Evolutionary conservation across 2,113 vertebrate species (phyloP).

Genomic region (Poeciliopsis turrubarensis): DNA sequence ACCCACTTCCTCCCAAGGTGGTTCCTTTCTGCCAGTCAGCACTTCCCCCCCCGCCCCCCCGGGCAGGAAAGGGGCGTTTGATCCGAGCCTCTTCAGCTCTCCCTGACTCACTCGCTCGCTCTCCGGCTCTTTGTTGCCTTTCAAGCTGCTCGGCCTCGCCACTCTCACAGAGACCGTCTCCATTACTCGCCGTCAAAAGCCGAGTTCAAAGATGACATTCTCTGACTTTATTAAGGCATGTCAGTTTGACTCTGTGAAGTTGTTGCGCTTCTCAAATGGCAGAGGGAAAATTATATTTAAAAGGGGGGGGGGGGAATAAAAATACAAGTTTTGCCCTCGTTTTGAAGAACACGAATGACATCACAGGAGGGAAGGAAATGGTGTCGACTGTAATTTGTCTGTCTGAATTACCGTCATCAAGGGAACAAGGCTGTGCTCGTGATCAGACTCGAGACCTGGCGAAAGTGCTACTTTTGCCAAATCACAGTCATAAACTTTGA

Average conservation of each 20-base stretch:
- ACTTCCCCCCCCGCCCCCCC: slow-evolving; percentile 31
- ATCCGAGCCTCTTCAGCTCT: slow-evolving; percentile 47
- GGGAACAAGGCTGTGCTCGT: slow-evolving; percentile 24
- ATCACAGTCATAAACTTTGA: not conserved
- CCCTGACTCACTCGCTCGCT: slow-evolving; percentile 22
- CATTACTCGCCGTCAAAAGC: slow-evolving; percentile 59
- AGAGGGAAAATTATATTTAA: slow-evolving; percentile 10
- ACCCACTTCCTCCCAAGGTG: slow-evolving; percentile 45
- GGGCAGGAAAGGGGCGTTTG: slow-evolving; percentile 43
- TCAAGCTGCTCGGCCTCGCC: slow-evolving; percentile 40
- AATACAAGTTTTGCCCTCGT: slow-evolving; percentile 13
- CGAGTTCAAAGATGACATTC: slow-evolving; percentile 63
- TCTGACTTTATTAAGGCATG: slow-evolving; percentile 39
- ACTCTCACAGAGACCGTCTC: slow-evolving; percentile 45
- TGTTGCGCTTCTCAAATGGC: slow-evolving; percentile 10
- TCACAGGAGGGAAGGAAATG: slow-evolving; percentile 20
- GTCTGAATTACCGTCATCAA: slow-evolving; percentile 31
- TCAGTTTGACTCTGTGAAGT: slow-evolving; percentile 36
- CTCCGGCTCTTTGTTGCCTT: slow-evolving; percentile 38
- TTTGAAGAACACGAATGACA: slow-evolving; percentile 33
- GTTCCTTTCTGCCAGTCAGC: slow-evolving; percentile 75
- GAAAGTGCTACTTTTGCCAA: not conserved
- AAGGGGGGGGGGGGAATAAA: not conserved
- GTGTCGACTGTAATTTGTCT: slow-evolving; percentile 59
- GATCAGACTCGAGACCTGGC: not conserved